Percentiles rank a stretch among this genome's conserved stretches.
Evolutionary conservation across 1,140 invertebrate species (phyloP).

Genomic region (Cardiocondyla obscurior): DNA sequence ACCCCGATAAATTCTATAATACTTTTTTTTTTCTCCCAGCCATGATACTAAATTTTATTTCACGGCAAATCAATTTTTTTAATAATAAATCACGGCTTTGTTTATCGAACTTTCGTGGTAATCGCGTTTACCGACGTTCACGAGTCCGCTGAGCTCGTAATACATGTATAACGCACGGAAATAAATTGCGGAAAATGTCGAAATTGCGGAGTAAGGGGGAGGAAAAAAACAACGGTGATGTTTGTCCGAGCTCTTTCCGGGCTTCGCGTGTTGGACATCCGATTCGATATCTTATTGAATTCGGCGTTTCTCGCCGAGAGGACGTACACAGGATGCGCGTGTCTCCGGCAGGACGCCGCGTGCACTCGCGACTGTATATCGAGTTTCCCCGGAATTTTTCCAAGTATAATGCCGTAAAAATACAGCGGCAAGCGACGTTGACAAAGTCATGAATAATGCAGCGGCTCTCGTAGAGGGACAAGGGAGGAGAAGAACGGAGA

Average conservation of each 20-base stretch:
- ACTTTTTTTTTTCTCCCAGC: background rate
- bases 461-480: conserved; percentile 2
- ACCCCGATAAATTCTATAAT: background rate
- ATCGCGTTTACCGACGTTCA: background rate
- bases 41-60: background rate
- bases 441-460: conserved; percentile 76
- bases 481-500: background rate
- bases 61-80: background rate
- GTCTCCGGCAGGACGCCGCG: conserved; percentile 1
- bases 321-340: background rate
- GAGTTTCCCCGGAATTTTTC: conserved; percentile 63
- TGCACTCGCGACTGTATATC: conserved; percentile 47
- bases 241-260: background rate
- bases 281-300: background rate
- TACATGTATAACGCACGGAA: no score
- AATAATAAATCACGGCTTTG: background rate
- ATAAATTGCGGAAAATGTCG: no score
- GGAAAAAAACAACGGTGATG: background rate
- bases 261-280: background rate
- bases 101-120: background rate
- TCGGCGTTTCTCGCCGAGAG: background rate
- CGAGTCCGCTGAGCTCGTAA: no score
- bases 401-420: conserved; percentile 75
- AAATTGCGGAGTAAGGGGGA: no score
- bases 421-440: conserved; percentile 71